Evolutionary conservation across 2,113 vertebrate genomes (phyloP), one percentile per base, ranked within the genome.

Genomic region (Monarcha castaneiventris): DNA sequence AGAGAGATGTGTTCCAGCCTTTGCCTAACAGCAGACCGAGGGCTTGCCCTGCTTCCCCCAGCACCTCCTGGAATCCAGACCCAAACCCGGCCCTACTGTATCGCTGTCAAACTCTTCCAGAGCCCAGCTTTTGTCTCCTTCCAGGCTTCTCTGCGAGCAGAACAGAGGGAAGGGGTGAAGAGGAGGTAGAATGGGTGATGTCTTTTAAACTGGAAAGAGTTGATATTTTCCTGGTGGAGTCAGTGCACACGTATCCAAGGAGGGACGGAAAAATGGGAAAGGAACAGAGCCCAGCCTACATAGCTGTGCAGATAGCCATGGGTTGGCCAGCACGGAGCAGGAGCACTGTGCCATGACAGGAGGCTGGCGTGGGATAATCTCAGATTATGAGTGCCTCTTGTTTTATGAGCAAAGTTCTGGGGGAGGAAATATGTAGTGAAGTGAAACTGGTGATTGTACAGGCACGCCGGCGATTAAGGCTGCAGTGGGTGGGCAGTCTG

Each of bases 401-500:
- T 88, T 96, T 96, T 72, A 75, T 92, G 89, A 90, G 93, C 16
- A 23, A 52, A 46, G 33, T 59, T 95, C 88, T 95, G 90, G 83
- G 68, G 93, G 88, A 94, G 94, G 94, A 93, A 95, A 84, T 81
- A 67, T 94, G 88, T 54, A 75, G 92, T 9, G 89, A 93, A 95
- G 92, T 94, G 93, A 95, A 96, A 92, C 88, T 84, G 83, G 86
- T 94, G 96, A 95, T 95, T 96, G 93, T 13, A 92, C 95, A 97
- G 96, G 96, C 94, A 96, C 2, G 87, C 84, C 35, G 6, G 81
- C 16, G 62, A 93, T 84, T 63, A 93, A 64, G 92, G 88, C 58
- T 96, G 96, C 87, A 73, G 90, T 94, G 93, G 95, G 96, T 95
- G 96, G 96, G 96, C 96, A 96, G 94, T 94, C 92, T 88, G 83